Evolutionary conservation across 1,140 invertebrate species (phyloP).

Genomic region (Drosophila simulans): DNA sequence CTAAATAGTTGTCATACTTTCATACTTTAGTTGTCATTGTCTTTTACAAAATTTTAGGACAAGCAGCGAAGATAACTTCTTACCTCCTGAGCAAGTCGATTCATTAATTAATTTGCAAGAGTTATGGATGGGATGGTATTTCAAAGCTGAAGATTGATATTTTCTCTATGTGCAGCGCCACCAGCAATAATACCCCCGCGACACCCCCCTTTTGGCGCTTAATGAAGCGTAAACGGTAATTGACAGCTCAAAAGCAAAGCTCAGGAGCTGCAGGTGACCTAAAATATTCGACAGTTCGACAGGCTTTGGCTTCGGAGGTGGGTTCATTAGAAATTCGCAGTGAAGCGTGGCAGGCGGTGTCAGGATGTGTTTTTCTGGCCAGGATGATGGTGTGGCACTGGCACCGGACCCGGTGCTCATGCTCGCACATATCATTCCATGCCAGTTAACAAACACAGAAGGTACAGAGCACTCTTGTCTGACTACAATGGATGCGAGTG

Average conservation of each 20-base stretch:
- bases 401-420: slow-evolving; percentile 24
- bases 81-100: neutral
- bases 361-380: slow-evolving; percentile 27
- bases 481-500: slow-evolving; percentile 50
- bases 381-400: slow-evolving; percentile 26
- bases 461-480: slow-evolving; percentile 22
- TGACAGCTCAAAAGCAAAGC: slow-evolving; percentile 74
- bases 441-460: slow-evolving; percentile 74
- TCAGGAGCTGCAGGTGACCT: slow-evolving; percentile 62
- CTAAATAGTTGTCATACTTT: no score
- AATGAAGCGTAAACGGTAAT: slow-evolving; percentile 83
- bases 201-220: slow-evolving; percentile 46
- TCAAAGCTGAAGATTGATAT: no score
- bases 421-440: slow-evolving; percentile 63
- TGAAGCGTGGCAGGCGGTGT: slow-evolving; percentile 27
- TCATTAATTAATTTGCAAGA: neutral
- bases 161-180: slow-evolving; percentile 5
- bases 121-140: neutral
- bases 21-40: no score
- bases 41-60: no score
- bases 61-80: no score
- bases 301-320: slow-evolving; percentile 35
- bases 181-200: neutral
- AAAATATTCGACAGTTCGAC: slow-evolving; percentile 73
- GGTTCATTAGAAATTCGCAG: slow-evolving; percentile 68